Evolutionary conservation across 1,140 invertebrate genomes (phyloP), one percentile per base, ranked within the genome.

Genomic region (Bombus fervidus): DNA sequence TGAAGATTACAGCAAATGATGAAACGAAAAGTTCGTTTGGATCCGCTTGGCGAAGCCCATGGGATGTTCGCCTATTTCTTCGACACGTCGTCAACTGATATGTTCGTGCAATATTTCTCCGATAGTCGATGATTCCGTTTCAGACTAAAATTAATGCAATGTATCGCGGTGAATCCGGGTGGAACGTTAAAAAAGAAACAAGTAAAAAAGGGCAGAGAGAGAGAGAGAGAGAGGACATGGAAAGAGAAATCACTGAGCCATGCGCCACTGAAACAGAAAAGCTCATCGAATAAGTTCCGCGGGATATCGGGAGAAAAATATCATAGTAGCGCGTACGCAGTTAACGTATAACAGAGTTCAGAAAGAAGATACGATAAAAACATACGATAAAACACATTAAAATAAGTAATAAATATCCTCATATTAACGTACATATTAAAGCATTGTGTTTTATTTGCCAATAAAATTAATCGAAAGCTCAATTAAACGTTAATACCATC

Each of bases 181-280:
- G 62, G n/a, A 80, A 34, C 39, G 41, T 25, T 59, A 53, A 53
- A 53, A 53, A 22, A 22, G 9, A 59, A 80, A 10, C 3, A 37
- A 68, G 69, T 18, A 72, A 77, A 77, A 43, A 71, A 74, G 18
- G 28, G 5, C 47, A 47, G 15, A 47, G 47, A 18, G 47, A 53
- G 15, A 47, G 15, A 18, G 18, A 18, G 47, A 22, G 47, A 25
- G 41, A 62, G 43, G 43, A 43, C 12, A 10, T 28, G 53, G 53
- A 18, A 71, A 41, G 72, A 64, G 47, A 18, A 71, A 69, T 68
- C n/a, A 74, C 28, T 53, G 78, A 57, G 66, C 25, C 57, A 47
- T 84, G 66, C 28, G 72, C 72, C 73, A 69, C 83, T 88, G 74
- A 83, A 77, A 73, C 87, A 72, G 37, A 76, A 75, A 59, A 28